Base-by-base conservation (phyloP, 2,113 vertebrate species). In the Mola mola region DNA sequence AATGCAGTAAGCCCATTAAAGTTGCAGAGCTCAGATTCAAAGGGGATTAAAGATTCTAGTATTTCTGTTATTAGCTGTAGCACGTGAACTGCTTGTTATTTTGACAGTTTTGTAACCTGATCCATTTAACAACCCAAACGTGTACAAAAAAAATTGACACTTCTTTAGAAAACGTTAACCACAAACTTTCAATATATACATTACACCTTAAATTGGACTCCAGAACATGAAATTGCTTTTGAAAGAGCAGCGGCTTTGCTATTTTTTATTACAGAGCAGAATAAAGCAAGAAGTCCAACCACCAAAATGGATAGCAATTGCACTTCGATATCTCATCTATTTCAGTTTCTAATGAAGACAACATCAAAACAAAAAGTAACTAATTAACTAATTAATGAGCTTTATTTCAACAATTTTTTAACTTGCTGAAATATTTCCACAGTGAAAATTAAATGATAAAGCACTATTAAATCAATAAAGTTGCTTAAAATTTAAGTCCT, bases 221-320 rank as follows among this genome's bases (percentile, higher is more conserved):
- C 34, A 60, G 28, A 65, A 51, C 70, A 64, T 82, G 70, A 77
- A 82, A 82, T 70, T 55, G 68, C 71, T 8, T 77, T 22, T 44
- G 21, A 62, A 57, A 68, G 36, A 65, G 58, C 31, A 67, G 60
- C 4, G 20, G 40, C 53, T 68, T 63, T 29, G 33, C 16, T n/a
- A 29, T 16, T 71, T 52, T 46, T 21, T 43, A 38, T 64, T 49
- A 51, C 46, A 56, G 16, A 43, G 34, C 50, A 33, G 15, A 33
- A 21, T 31, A 48, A 44, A 75, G 25, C 50, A 8, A 24, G 17
- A 7, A 31, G 12, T 34, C 25, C 10, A 12, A 44, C 20, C 21
- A 22, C 13, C 4, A 24, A 17, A 26, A 16, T 47, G 34, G 63
- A 56, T 40, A 40, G 0, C 11, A 41, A 33, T 0, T 19, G 33